Percentiles rank a stretch among this genome's conserved stretches.
phyloP scores from a whole-genome alignment of 2,113 vertebrate genomes.

The Hydropotes inermis region DNA sequence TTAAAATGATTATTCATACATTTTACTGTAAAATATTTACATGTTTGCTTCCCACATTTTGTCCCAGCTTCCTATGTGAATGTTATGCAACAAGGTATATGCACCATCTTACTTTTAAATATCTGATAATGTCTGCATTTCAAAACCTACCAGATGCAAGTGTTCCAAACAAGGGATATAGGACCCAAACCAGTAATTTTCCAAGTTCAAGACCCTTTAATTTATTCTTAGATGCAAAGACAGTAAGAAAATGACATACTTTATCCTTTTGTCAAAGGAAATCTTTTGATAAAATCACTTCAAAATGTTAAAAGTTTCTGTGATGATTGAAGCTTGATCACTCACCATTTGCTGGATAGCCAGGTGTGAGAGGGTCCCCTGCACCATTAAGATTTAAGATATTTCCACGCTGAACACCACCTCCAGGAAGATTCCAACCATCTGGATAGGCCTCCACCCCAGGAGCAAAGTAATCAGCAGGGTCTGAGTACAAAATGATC shows the following conservation, averaged over 20 bases:
- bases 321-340: not conserved
- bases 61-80: rapidly evolving
- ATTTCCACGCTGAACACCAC: conserved; percentile 94
- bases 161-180: not conserved
- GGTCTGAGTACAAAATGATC: conserved; percentile 94
- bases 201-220: not conserved
- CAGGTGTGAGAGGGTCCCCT: conserved; percentile 95
- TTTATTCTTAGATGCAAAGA: not conserved
- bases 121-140: not conserved
- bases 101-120: not conserved
- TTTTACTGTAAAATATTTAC: not conserved
- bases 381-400: conserved; percentile 93
- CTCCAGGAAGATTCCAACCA: conserved; percentile 94
- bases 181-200: not conserved
- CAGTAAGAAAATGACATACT: not conserved
- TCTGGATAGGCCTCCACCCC: conserved; percentile 90
- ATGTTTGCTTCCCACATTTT: not conserved
- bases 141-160: not conserved
- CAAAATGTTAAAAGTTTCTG: not conserved
- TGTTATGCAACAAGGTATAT: not conserved
- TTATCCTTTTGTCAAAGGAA: not conserved
- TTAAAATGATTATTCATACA: not conserved
- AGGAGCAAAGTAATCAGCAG: conserved; percentile 90
- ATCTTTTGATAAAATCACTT: not conserved
- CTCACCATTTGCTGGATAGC: conserved; percentile 96